Conservation (phyloP, 2,888 invertebrate genomes). For the Chrysina gloriosa region DNA sequence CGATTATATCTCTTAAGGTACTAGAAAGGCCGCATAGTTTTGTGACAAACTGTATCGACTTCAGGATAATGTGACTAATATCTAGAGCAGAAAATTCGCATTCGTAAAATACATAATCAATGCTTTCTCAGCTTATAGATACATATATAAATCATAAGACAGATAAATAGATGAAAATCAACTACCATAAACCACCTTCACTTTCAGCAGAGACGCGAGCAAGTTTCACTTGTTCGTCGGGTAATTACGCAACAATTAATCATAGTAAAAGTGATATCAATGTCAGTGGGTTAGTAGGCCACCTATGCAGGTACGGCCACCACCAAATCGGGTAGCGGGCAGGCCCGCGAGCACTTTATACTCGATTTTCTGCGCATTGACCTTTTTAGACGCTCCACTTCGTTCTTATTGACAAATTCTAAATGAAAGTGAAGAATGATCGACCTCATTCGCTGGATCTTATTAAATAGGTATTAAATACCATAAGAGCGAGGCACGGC, state of each 20-base stretch:
- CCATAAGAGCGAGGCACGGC: too few species aligned
- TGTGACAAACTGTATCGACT: too few species aligned
- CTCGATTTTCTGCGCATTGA: constrained; percentile 42
- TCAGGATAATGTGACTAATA: too few species aligned
- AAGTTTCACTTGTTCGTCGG: constrained; percentile 3
- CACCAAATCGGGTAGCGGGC: constrained; percentile 39
- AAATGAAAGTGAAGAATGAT: constrained; percentile 28
- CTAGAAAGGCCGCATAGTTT: too few species aligned
- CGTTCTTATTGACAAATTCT: constrained; percentile 19
- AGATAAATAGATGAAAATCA: neutral
- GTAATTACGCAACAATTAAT: constrained; percentile 24
- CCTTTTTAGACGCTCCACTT: constrained; percentile 39
- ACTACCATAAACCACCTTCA: constrained; percentile 7
- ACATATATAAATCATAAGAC: neutral
- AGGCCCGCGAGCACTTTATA: constrained; percentile 18
- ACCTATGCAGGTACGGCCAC: constrained; percentile 45
- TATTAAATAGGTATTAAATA: neutral
- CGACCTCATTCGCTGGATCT: neutral
- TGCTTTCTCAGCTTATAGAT: neutral
- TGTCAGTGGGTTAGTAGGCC: constrained; percentile 52
- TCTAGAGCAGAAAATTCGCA: too few species aligned
- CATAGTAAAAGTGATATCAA: constrained; percentile 46
- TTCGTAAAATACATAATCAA: too few species aligned
- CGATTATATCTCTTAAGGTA: too few species aligned
- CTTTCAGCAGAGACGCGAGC: neutral